phyloP scores from a whole-genome alignment of 2,888 invertebrate species.

The Junonia oenone region DNA sequence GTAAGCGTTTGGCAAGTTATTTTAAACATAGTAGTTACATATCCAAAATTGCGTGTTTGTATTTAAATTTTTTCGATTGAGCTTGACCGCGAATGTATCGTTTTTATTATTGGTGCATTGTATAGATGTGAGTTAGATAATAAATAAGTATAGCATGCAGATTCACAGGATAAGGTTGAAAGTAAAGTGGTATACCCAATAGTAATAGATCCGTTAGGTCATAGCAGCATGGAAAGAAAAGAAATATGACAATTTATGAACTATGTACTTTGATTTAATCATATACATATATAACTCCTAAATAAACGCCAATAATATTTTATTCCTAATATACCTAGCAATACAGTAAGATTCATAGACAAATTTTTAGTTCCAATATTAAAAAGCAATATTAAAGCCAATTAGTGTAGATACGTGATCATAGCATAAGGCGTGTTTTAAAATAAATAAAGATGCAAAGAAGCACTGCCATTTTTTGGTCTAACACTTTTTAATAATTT shows the following conservation, averaged over 20 bases:
- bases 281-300: no score
- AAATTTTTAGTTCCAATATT: not conserved
- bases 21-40: constrained; percentile 41
- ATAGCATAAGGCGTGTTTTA: not conserved
- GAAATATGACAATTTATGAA: constrained; percentile 59
- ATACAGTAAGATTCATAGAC: no score
- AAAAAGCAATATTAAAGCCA: not conserved
- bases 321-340: no score
- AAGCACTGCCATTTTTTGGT: not conserved
- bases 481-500: no score
- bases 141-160: constrained; percentile 51
- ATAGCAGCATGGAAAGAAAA: constrained; percentile 70
- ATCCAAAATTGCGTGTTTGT: constrained; percentile 72
- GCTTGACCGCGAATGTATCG: constrained; percentile 71
- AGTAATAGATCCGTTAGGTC: constrained; percentile 70
- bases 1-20: constrained; percentile 45
- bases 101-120: constrained; percentile 68
- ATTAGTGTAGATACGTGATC: not conserved
- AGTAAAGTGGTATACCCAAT: constrained; percentile 61
- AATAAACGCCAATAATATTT: no score
- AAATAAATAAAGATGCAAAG: not conserved
- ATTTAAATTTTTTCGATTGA: constrained; percentile 74
- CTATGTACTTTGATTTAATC: not conserved
- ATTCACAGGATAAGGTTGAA: constrained; percentile 39
- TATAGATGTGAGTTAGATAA: constrained; percentile 40